These are phyloP conservation scores for Hemicrepidius hirtus DNA, from an alignment of 2,888 invertebrate species.

Conservation along the genomic window DNA sequence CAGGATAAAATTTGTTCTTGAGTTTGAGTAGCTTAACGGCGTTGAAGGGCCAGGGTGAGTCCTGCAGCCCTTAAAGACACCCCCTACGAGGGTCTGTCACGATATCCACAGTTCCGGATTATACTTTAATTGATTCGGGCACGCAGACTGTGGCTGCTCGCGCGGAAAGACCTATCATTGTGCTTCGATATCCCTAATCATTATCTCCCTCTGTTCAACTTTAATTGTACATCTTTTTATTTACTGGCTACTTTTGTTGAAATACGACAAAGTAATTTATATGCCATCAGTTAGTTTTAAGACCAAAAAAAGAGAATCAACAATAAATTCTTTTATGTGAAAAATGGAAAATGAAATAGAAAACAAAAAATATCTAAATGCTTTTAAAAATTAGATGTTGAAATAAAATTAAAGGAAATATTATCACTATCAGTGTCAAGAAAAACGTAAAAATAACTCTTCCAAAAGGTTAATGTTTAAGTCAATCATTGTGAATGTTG, in stretches of 20 bases:
- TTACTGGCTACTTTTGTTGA: constrained; percentile 53
- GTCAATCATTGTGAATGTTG: constrained; percentile 61
- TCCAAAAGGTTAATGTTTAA: constrained; percentile 32
- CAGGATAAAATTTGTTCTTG: constrained; percentile 2
- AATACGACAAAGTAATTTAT: constrained; percentile 11
- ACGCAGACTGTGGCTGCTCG: constrained; percentile 71
- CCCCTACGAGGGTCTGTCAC: constrained; percentile 50
- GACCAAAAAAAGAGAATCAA: too few species aligned
- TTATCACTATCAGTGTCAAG: background rate
- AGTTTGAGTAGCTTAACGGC: background rate
- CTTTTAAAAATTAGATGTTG: background rate
- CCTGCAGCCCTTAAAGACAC: constrained; percentile 47
- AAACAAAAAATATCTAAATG: too few species aligned
- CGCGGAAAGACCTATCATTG: constrained; percentile 71
- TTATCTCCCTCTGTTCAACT: constrained; percentile 70
- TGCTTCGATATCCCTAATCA: constrained; percentile 71
- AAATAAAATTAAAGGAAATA: background rate
- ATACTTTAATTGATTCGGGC: constrained; percentile 78
- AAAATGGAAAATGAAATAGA: too few species aligned
- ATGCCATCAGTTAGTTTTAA: constrained; percentile 1
- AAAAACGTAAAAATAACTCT: background rate
- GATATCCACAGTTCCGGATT: constrained; percentile 74
- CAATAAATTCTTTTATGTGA: too few species aligned
- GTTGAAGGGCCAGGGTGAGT: constrained; percentile 16
- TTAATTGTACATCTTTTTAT: constrained; percentile 70